phyloP scores from a whole-genome alignment of 2,888 invertebrate genomes.

The Cheilosia scutellata region DNA sequence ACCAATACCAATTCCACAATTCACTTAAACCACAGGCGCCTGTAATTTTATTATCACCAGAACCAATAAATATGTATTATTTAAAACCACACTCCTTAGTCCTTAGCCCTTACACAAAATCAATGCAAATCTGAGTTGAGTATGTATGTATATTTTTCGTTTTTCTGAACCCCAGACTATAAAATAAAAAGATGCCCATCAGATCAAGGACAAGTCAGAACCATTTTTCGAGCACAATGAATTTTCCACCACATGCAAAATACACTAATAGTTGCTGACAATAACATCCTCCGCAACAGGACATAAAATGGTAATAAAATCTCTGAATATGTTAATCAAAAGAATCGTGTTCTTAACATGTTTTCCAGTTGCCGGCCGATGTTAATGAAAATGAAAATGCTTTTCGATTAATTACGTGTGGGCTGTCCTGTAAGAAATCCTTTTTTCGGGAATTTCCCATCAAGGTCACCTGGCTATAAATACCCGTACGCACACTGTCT shows the following conservation, averaged over 20 bases:
- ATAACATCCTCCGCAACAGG: constrained; percentile 20
- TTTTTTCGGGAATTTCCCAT: neutral
- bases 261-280: constrained; percentile 27
- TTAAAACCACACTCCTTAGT: constrained; percentile 18
- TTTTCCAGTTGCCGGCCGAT: neutral
- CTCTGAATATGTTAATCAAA: constrained; percentile 41
- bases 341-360: neutral
- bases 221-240: neutral
- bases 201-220: constrained; percentile 3
- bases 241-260: neutral
- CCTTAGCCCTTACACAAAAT: constrained; percentile 12
- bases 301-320: constrained; percentile 61
- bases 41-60: constrained; percentile 44
- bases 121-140: constrained; percentile 8
- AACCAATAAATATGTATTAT: constrained; percentile 49
- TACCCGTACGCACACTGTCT: constrained; percentile 28
- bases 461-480: constrained; percentile 36
- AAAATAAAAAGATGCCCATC: no score
- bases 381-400: constrained; percentile 17
- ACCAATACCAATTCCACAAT: constrained; percentile 1
- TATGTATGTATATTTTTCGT: neutral
- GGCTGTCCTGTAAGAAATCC: neutral
- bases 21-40: constrained; percentile 45
- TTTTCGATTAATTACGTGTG: constrained; percentile 61
- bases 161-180: no score